Evolutionary conservation across 2,113 vertebrate species (phyloP), one percentile per base, ranked within the genome.

Genomic region (Apteryx owenii): DNA sequence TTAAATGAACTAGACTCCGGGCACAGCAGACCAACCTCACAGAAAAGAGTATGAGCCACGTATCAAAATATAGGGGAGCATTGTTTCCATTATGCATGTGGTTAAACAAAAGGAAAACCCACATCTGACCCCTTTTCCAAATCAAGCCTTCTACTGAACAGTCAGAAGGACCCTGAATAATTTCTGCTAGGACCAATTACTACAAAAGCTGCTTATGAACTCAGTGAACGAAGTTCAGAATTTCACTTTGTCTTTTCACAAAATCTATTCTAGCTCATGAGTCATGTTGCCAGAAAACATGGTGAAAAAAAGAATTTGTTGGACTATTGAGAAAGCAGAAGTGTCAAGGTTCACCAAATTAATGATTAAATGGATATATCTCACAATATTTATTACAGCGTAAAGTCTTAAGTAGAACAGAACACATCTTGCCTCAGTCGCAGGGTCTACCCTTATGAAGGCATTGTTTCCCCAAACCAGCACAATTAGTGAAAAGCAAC

Each of bases 41-140:
- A 21, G 29, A 60, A 81, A 42, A 73, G 44, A 13, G 8, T n/a
- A 33, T 20, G 36, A 89, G 42, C 18, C 22, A 31, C 15, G 5
- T 20, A 28, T 12, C 1, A 2, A 72, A 44, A 28, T 33, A 19
- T 2, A 15, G 26, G 28, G 16, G 64, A 3, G 4, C 50, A 21
- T 36, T 42, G 7, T 56, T 8, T 9, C 22, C 13, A 40, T 38
- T 65, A 29, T 8, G 53, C 8, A 9, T 0, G 0, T 16, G 6
- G 9, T 7, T 50, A 69, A 91, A 87, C 7, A 69, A 62, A 87
- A 38, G 4, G 21, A 66, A 83, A 64, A 33, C 17, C 28, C 44
- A 29, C 18, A 23, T 64, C 18, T 50, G 18, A 36, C 15, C 16
- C 56, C 36, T 82, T 64, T 31, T 68, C n/a, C 62, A 88, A 71